Evolutionary conservation across 2,113 vertebrate species (phyloP), one percentile per base, ranked within the genome.

Genomic region (Anarrhichthys ocellatus): DNA sequence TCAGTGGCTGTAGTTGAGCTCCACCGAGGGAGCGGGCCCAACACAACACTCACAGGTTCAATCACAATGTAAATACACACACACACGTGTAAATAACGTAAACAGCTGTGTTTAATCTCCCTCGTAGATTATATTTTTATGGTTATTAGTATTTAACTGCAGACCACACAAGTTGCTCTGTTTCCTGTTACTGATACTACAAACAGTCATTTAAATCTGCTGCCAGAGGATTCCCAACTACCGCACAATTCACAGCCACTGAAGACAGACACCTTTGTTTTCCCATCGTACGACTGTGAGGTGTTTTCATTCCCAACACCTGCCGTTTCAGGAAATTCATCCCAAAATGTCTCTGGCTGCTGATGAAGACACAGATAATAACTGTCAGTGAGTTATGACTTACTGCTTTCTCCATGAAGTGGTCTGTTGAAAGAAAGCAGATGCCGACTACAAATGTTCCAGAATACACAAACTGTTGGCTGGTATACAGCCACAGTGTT

Each of bases 1-100:
- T 87, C 81, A 40, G 62, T 50, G 78, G 75, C 82, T 89, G 89
- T 91, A 88, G 88, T 38, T 75, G 75, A 84, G 86, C 88, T 76
- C 44, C 44, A 14, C 70, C 5, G 69, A 81, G 77, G 83, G 63
- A 87, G 61, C 68, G 15, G 40, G 58, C 42, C 36, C 63, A 10
- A 67, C 68, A 52, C 64, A 73, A 40, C 50, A 10, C 46, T 34
- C 20, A 29, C 62, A 69, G 79, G 32, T 78, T 77, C 76, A 84
- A 50, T 78, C 44, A 52, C 61, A 66, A 27, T 61, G 78, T 32
- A 67, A 29, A 73, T 36, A 48, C 83, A 83, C 59, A 65, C 71
- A 78, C 27, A 38, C 40, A 63, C 6, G 2, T 20, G 58, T 46
- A 70, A 64, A 64, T 29, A 56, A 40, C 69, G 17, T 18, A 46